Base-by-base conservation (phyloP, 2,888 invertebrate species). In the Zootermopsis nevadensis region DNA sequence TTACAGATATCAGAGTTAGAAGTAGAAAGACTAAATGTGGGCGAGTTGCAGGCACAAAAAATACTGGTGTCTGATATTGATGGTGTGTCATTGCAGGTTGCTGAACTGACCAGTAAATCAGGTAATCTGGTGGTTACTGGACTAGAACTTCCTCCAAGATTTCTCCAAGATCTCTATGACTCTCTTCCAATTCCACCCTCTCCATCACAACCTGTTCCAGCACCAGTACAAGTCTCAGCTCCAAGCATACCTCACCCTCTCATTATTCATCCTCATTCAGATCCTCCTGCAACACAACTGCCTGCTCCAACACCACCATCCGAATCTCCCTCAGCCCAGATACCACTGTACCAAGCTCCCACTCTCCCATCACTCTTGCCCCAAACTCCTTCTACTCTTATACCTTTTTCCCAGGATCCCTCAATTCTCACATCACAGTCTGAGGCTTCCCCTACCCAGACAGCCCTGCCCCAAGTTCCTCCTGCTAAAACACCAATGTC, bases 1-100 rank as follows among this genome's bases (percentile, higher is more conserved):
- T 90, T 95, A 60, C 94, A 95, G 88, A 93, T 96, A 1, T 90
- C 91, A 38, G 95, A 96, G 88, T 91, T 96, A 84, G 95, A 95
- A 87, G 96, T 97, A 0, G 95, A 96, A 83, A 92, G 94, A 80
- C 88, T 97, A 31, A 95, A 93, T 85, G 96, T 96, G 0, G 94
- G 94, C 83, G 95, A 95, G 87, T 89, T 96, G 69, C 94, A 95
- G 88, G 96, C 96, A 0, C 94, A 93, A 82, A 95, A 94, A 88
- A 95, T 96, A 85, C 91, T 94, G 80, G 96, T 96, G 0, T 95
- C 96, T 0, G 95, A 96, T 88, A 93, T 96, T 84, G 96, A 96
- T 87, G 94, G 95, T 10, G 92, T 93, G 86, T 93, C 94, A 55
- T 91, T 96, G 85, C 93, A 93, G 85, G 93, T 95, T 0, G 92